Conservation (phyloP, 2,797 vertebrate genomes). For the Etheostoma perlongum region DNA sequence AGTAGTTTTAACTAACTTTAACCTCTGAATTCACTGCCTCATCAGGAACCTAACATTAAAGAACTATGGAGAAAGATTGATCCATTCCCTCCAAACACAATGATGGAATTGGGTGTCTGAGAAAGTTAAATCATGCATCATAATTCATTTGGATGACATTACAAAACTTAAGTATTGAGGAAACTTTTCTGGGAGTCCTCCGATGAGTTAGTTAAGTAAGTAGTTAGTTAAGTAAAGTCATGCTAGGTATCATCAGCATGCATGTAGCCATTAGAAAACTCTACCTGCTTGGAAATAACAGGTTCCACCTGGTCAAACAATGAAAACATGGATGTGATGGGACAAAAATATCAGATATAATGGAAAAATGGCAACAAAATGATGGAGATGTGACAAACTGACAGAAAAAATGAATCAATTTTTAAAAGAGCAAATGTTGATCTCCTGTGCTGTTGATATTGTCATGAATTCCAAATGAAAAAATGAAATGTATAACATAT, state of each 20-base stretch:
- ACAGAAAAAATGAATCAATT: neutral
- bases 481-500: neutral
- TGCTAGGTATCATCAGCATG: constrained; percentile 62
- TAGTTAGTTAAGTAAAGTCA: no score
- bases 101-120: neutral
- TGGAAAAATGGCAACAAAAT: constrained; percentile 15
- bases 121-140: constrained; percentile 50
- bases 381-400: constrained; percentile 5
- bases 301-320: constrained; percentile 73
- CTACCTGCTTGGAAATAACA: constrained; percentile 79
- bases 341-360: constrained; percentile 4
- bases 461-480: neutral
- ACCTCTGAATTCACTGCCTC: neutral
- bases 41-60: neutral
- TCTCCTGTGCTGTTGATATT: neutral
- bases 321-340: constrained; percentile 58
- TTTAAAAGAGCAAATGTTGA: neutral
- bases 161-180: neutral
- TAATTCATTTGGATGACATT: neutral
- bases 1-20: neutral
- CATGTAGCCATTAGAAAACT: constrained; percentile 51
- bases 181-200: neutral
- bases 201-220: constrained; percentile 49
- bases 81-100: neutral
- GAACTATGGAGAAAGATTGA: neutral